Conservation (phyloP, 2,797 vertebrate genomes). For the Pantherophis vulpinus region DNA sequence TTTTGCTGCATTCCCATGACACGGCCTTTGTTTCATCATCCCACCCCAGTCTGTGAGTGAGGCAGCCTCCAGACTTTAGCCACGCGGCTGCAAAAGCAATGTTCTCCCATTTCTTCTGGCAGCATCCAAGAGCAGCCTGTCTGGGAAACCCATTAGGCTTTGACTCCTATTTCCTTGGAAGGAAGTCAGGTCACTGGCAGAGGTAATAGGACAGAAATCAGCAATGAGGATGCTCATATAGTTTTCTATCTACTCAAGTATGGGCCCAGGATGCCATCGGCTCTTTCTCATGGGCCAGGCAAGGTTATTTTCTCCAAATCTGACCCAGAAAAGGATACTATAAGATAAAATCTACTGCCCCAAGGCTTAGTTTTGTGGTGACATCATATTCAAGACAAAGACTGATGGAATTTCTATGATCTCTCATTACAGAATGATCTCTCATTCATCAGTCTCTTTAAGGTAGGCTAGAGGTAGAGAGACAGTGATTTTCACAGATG, state of each 20-base stretch:
- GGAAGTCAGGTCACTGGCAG: background rate
- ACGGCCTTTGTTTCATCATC: background rate
- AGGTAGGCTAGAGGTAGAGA: background rate
- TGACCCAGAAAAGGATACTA: background rate
- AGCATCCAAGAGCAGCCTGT: background rate
- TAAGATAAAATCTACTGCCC: background rate
- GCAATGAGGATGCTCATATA: background rate
- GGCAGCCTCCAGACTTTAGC: background rate
- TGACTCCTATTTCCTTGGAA: background rate
- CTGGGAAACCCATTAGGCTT: background rate
- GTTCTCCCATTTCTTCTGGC: background rate
- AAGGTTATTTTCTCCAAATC: background rate
- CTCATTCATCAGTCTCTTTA: background rate
- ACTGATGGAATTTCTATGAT: background rate
- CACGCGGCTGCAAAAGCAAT: background rate
- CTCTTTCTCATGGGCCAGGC: background rate
- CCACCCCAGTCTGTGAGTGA: background rate
- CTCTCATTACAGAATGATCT: background rate
- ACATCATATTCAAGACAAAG: background rate
- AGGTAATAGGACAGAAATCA: background rate
- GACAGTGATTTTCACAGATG: background rate
- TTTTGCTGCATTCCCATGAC: background rate
- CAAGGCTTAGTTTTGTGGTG: background rate
- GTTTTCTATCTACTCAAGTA: background rate
- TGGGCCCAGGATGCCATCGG: background rate